Conservation (phyloP, 2,113 vertebrate genomes). For the Perca schrenkii region DNA sequence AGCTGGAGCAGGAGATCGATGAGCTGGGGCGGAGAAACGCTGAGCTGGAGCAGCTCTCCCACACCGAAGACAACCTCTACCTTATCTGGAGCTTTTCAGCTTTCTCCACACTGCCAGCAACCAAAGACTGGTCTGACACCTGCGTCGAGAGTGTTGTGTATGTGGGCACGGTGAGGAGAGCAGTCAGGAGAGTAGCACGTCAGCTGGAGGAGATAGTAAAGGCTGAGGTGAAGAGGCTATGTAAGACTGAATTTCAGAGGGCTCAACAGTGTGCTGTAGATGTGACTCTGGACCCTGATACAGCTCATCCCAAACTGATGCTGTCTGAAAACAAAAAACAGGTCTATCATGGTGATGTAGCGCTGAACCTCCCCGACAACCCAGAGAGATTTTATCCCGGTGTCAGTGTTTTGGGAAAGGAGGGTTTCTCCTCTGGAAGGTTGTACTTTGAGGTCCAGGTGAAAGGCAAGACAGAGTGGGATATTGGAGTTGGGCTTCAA, state of each 20-base stretch:
- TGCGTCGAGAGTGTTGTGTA: conserved; percentile 52
- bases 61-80: conserved; percentile 67
- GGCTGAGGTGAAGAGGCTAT: conserved; percentile 65
- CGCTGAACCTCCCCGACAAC: conserved; percentile 44
- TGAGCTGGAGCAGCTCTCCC: conserved; percentile 54
- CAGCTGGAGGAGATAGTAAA: conserved; percentile 63
- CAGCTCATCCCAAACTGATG: conserved; percentile 78
- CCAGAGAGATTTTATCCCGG: conserved; percentile 76
- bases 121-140: conserved; percentile 48
- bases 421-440: conserved; percentile 71
- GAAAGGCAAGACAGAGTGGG: conserved; percentile 79
- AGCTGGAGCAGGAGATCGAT: conserved; percentile 71
- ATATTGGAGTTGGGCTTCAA: conserved; percentile 77
- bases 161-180: conserved; percentile 71
- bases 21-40: conserved; percentile 48
- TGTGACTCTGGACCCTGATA: conserved; percentile 78
- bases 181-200: conserved; percentile 41
- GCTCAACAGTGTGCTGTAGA: conserved; percentile 66
- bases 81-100: conserved; percentile 54
- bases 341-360: conserved; percentile 60
- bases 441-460: conserved; percentile 82
- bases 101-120: neutral
- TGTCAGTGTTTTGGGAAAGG: conserved; percentile 76
- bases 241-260: conserved; percentile 57
- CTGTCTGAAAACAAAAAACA: conserved; percentile 72